These are phyloP conservation scores for Noctua janthe DNA, from an alignment of 2,888 invertebrate genomes.

Conservation along the genomic window DNA sequence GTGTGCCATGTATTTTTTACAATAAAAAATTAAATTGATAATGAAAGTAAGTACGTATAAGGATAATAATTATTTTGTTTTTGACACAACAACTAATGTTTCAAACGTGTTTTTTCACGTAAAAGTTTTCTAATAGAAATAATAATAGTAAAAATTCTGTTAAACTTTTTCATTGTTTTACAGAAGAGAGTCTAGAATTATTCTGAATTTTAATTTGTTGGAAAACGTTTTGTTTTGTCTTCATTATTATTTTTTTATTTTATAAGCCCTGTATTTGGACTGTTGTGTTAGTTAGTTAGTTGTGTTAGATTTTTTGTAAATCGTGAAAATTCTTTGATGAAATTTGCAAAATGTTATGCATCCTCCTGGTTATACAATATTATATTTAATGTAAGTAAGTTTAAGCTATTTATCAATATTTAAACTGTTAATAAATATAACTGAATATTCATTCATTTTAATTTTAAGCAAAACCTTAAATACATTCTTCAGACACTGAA, in stretches of 20 bases:
- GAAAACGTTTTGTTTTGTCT: not conserved
- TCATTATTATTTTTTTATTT: not conserved
- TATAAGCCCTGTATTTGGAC: not conserved
- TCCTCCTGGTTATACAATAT: not conserved
- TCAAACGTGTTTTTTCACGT: not conserved
- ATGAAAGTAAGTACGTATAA: no score
- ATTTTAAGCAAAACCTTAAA: not conserved
- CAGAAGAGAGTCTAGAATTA: not conserved
- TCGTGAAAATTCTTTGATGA: not conserved
- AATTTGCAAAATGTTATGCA: not conserved
- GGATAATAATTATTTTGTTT: not conserved
- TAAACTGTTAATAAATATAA: constrained; percentile 15
- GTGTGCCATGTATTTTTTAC: not conserved
- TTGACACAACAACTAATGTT: not conserved
- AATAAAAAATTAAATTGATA: not conserved
- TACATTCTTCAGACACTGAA: not conserved
- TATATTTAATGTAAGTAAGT: not conserved
- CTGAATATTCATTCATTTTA: not conserved
- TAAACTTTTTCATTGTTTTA: constrained; percentile 9
- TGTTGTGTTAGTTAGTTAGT: no score
- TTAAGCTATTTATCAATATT: not conserved
- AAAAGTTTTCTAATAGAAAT: constrained; percentile 20
- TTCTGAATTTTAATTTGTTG: not conserved
- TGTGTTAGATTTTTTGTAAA: not conserved
- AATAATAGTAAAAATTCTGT: not conserved